phyloP scores from a whole-genome alignment of 2,888 invertebrate genomes.

The Hirudinaria manillensis region DNA sequence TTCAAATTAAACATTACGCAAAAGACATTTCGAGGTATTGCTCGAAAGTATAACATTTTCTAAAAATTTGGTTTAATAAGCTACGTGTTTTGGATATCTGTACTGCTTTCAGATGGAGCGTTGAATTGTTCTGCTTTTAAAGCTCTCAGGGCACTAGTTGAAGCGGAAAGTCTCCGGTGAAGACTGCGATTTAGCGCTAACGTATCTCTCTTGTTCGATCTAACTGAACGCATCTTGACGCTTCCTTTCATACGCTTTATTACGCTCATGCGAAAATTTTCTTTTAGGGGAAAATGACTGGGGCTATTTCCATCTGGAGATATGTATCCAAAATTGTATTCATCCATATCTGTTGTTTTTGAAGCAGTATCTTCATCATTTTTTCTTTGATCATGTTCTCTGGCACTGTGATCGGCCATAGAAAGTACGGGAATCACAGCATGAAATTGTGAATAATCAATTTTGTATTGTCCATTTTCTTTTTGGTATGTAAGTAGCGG shows the following conservation, averaged over 20 bases:
- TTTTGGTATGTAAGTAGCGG: conserved; percentile 53
- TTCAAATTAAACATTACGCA: not conserved
- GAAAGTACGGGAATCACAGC: conserved; percentile 55
- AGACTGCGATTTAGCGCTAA: not conserved
- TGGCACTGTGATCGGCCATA: conserved; percentile 50
- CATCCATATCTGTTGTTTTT: conserved; percentile 21
- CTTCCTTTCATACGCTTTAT: conserved; percentile 4
- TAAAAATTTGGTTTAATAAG: not conserved
- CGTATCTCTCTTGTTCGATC: conserved; percentile 7
- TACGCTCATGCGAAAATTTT: conserved; percentile 11
- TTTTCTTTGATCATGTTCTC: conserved; percentile 20
- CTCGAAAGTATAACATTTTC: not conserved
- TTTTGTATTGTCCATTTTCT: conserved; percentile 53
- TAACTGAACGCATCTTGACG: not conserved
- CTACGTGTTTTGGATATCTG: conserved; percentile 2
- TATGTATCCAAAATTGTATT: conserved; percentile 25
- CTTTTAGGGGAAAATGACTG: not conserved
- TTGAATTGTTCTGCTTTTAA: conserved; percentile 11
- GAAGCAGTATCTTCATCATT: not conserved
- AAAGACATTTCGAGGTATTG: not conserved
- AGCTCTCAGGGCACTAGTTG: conserved; percentile 22
- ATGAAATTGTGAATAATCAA: conserved; percentile 54
- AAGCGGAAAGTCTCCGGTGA: conserved; percentile 27
- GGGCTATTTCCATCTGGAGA: conserved; percentile 20
- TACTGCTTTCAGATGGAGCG: not conserved